Percentiles rank a stretch among this genome's conserved stretches.
phyloP scores from a whole-genome alignment of 2,888 invertebrate species.

The Heteropelma amictum region DNA sequence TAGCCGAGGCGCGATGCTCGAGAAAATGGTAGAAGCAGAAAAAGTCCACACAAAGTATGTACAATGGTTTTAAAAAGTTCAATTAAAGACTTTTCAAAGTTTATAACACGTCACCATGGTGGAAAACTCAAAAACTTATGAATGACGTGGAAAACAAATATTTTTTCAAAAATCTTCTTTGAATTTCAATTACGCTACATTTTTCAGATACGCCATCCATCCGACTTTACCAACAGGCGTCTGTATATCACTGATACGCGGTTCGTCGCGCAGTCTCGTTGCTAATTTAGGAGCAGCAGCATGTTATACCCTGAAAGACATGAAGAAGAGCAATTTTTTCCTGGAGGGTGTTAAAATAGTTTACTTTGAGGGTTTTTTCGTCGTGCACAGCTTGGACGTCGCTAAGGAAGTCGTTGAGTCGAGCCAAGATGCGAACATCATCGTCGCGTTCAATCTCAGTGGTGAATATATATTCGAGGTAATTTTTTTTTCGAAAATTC shows the following conservation, averaged over 20 bases:
- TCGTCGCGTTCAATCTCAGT: constrained; percentile 74
- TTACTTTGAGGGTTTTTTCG: constrained; percentile 76
- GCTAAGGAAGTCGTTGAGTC: constrained; percentile 70
- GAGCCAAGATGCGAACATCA: constrained; percentile 69
- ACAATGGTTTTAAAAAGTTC: background rate
- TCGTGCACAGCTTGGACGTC: constrained; percentile 74
- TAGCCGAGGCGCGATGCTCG: constrained; percentile 67
- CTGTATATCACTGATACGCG: constrained; percentile 72
- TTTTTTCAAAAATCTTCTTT: too few relatives aligned
- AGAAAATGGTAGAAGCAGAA: constrained; percentile 68
- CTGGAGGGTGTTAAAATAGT: constrained; percentile 70
- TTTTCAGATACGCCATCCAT: constrained; percentile 72
- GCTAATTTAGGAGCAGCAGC: constrained; percentile 76
- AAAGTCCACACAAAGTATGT: constrained; percentile 72
- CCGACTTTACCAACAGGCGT: constrained; percentile 72
- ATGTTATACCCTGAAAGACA: constrained; percentile 68
- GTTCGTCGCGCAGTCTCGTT: constrained; percentile 71
- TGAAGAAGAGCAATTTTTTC: constrained; percentile 63
- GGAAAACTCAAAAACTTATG: too few relatives aligned
- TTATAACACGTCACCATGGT: too few relatives aligned
- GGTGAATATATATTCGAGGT: constrained; percentile 75
- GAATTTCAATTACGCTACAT: background rate
- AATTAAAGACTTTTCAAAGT: background rate
- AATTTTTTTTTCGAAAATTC: constrained; percentile 27
- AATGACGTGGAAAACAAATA: too few relatives aligned